phyloP scores from a whole-genome alignment of 2,797 vertebrate genomes.

The Rhabdophis nuchalis region DNA sequence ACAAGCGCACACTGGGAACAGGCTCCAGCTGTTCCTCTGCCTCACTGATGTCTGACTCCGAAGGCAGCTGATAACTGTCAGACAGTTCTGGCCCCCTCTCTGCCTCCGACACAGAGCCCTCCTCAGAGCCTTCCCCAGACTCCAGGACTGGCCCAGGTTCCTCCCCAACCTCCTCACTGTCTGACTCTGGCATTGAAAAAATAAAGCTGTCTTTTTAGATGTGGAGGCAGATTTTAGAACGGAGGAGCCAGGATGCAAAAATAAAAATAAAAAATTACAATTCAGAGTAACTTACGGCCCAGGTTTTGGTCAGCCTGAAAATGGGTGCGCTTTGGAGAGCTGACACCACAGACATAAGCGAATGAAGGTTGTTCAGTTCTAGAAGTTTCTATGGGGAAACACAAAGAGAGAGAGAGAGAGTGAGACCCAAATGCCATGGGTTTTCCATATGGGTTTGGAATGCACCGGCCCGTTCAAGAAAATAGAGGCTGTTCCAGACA shows the following conservation, averaged over 20 bases:
- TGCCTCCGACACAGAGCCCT: no score
- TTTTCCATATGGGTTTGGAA: neutral
- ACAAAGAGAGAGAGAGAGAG: neutral
- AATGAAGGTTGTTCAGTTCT: slow-evolving; percentile 94
- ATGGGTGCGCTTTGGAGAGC: slow-evolving; percentile 94
- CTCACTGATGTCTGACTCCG: no score
- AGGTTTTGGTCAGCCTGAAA: slow-evolving; percentile 94
- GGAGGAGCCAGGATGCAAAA: neutral
- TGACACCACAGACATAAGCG: slow-evolving; percentile 92
- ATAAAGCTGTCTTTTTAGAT: neutral
- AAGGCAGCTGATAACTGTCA: no score
- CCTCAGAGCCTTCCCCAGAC: no score
- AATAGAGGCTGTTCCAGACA: neutral
- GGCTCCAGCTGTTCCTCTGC: no score
- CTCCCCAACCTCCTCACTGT: no score
- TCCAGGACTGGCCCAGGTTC: no score
- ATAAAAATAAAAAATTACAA: neutral
- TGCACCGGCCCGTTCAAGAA: neutral
- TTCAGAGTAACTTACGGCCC: slow-evolving; percentile 83
- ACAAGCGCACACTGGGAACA: no score
- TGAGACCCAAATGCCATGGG: slow-evolving; percentile 13
- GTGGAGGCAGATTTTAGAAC: neutral
- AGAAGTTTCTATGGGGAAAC: slow-evolving; percentile 82
- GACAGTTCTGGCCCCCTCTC: no score
- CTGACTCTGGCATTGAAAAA: neutral